Evolutionary conservation across 2,113 vertebrate genomes (phyloP).

Genomic region (Ardeotis arabs): DNA sequence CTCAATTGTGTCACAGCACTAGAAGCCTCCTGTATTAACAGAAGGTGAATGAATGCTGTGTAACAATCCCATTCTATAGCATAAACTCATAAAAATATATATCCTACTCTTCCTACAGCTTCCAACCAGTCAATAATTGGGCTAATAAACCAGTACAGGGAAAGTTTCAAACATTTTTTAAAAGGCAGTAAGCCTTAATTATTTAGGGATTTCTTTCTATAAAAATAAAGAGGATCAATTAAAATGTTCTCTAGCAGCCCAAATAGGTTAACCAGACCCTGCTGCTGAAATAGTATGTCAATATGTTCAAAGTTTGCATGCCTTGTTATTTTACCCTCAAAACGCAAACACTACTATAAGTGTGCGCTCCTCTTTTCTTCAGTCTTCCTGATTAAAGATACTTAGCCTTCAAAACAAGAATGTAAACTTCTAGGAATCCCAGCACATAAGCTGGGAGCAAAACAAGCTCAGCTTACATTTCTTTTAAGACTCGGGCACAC

Average conservation of each 20-base stretch:
- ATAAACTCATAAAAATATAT: slow-evolving; percentile 61
- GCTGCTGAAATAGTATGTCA: background rate
- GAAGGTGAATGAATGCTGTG: background rate
- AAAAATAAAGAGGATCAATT: slow-evolving; percentile 45
- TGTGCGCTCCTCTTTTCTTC: background rate
- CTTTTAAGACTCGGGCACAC: slow-evolving; percentile 4
- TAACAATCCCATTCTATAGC: background rate
- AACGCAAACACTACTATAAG: background rate
- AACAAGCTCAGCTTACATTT: background rate
- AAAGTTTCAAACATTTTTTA: background rate
- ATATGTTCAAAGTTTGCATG: background rate
- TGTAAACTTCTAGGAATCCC: slow-evolving; percentile 20
- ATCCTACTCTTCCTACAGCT: background rate
- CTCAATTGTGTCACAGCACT: background rate
- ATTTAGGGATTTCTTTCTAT: slow-evolving; percentile 25
- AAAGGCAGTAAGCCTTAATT: background rate
- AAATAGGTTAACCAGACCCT: background rate
- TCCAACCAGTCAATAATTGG: slow-evolving; percentile 18
- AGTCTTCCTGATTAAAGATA: slow-evolving; percentile 35
- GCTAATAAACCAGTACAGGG: background rate
- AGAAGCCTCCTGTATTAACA: background rate
- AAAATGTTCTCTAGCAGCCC: background rate
- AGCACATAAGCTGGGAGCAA: background rate
- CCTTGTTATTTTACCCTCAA: background rate
- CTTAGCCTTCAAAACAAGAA: slow-evolving; percentile 58